Base-by-base conservation (phyloP, 2,113 vertebrate species). In the Bufo gargarizans region DNA sequence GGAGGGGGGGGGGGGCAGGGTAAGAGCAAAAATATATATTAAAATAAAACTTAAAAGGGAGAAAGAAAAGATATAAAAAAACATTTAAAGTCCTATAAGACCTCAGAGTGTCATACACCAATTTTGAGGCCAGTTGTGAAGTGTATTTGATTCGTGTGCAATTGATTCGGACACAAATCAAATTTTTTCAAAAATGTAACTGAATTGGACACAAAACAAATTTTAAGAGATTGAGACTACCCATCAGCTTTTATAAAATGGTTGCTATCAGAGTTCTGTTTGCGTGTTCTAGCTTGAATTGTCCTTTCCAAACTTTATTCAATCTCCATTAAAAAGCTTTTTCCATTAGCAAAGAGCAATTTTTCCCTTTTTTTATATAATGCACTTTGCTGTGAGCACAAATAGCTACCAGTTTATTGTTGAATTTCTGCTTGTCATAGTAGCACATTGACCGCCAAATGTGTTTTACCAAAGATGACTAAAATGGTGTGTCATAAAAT, bases 401-500 rank as follows among this genome's bases (percentile, higher is more conserved):
- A 84, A 88, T 82, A 88, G 72, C 87, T 77, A 53, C 71, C 59
- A 83, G 80, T 88, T 84, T 88, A 77, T 88, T 77, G 58, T 77
- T 59, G 58, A 76, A 88, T 58, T 77, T 84, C 43, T 50, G 77
- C 86, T 88, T 88, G 86, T 78, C 85, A 86, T 86, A 78, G 61
- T 76, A 79, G 76, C 82, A 67, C 58, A 83, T 77, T 88, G 86
- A 61, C 87, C 80, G 87, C 76, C 87, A 88, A 88, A 84, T 88
- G 80, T 77, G 69, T 88, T 88, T 77, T 77, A 84, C 80, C 69
- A 77, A 88, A 88, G 82, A 84, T 83, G 87, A 88, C 80, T 88
- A 49, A 88, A 88, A 88, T 88, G 49, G 81, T 88, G 50, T 88
- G 80, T 77, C 87, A 88, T 88, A 84, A 88, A 88, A 88, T 84